Conservation (phyloP, 2,113 vertebrate species). For the Centropristis striata region DNA sequence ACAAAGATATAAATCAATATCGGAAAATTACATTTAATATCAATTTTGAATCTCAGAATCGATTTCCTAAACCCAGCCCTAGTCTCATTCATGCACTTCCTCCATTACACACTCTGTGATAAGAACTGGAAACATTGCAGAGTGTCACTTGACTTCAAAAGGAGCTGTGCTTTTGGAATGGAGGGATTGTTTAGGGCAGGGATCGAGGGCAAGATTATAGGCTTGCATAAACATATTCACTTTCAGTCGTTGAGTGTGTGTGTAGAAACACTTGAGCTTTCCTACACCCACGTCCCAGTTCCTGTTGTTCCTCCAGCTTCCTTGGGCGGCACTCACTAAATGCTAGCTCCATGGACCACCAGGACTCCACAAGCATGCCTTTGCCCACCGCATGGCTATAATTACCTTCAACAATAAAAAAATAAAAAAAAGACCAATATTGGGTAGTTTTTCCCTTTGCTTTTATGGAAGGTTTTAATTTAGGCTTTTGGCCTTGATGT, state of each 20-base stretch:
- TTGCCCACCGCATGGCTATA: conserved; percentile 69
- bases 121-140: conserved; percentile 23
- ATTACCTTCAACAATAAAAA: conserved; percentile 81
- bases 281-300: conserved; percentile 70
- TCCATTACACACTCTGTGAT: neutral
- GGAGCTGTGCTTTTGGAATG: conserved; percentile 11
- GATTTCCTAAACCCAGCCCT: too few species aligned
- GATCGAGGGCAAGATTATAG: conserved; percentile 71
- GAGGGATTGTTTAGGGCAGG: conserved; percentile 73
- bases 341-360: conserved; percentile 68
- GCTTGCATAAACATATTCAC: conserved; percentile 64
- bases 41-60: too few species aligned
- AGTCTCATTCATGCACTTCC: neutral
- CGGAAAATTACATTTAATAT: too few species aligned
- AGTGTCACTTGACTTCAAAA: conserved; percentile 36
- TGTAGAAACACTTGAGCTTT: conserved; percentile 57
- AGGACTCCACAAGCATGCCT: conserved; percentile 64
- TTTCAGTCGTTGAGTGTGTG: conserved; percentile 63
- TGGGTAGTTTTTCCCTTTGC: conserved; percentile 53
- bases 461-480: conserved; percentile 69
- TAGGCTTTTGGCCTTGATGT: conserved; percentile 61
- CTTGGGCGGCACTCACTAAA: conserved; percentile 69
- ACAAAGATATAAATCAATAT: too few species aligned
- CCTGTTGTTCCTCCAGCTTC: conserved; percentile 59
- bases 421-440: conserved; percentile 66